A percentile compares a stretch with the other conserved stretches of the same genome.
These are phyloP conservation scores for Murina feae DNA, from an alignment of 2,113 vertebrate species.

Conservation along the genomic window DNA sequence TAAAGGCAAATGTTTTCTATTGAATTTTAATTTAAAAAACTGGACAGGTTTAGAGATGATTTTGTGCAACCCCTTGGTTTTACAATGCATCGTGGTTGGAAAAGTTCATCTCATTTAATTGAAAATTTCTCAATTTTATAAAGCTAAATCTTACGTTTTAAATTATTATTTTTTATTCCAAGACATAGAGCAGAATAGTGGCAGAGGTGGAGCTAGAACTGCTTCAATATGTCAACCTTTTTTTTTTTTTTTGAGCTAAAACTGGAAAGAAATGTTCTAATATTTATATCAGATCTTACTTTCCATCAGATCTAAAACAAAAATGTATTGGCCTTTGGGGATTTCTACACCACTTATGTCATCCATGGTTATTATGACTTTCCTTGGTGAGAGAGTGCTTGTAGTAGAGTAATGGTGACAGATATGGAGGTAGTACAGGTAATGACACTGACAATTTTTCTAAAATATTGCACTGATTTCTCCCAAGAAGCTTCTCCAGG, in stretches of 20 bases:
- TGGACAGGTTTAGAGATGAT: neutral
- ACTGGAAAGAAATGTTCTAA: neutral
- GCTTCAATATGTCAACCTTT: neutral
- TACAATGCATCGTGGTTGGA: neutral
- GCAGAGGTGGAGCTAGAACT: neutral
- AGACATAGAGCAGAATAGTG: neutral
- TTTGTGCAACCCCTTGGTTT: neutral
- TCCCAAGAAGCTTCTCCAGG: neutral
- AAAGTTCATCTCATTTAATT: neutral
- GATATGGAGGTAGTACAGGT: neutral
- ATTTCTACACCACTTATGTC: neutral
- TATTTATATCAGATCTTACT: neutral
- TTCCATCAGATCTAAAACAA: neutral
- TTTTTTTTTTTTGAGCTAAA: neutral
- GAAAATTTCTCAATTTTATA: neutral
- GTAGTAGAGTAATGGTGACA: neutral
- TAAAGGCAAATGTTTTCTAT: slow-evolving; percentile 3
- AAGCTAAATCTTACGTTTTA: slow-evolving; percentile 15
- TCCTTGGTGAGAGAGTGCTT: neutral
- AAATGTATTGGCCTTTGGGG: neutral
- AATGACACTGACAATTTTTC: neutral
- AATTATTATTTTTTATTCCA: neutral
- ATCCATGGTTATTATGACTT: neutral
- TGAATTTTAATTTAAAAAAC: slow-evolving; percentile 47
- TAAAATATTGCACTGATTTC: neutral